Conservation (phyloP, 2,888 invertebrate species). For the Acanthopleura granulata region DNA sequence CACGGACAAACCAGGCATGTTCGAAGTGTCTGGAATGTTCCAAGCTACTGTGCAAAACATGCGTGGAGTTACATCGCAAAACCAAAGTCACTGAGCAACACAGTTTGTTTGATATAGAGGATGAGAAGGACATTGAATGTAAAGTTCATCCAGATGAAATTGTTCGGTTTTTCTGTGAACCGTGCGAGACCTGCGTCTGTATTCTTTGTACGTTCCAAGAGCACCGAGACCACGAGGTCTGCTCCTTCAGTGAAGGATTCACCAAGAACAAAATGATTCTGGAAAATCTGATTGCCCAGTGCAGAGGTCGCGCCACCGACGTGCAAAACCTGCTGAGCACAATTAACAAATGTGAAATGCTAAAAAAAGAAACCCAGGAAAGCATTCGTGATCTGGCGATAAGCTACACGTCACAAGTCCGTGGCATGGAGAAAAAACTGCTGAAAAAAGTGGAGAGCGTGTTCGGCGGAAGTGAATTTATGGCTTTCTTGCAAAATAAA, state of each 20-base stretch:
- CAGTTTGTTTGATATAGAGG: slow-evolving; percentile 65
- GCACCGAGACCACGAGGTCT: slow-evolving; percentile 67
- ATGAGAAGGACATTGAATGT: slow-evolving; percentile 67
- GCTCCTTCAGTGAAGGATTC: slow-evolving; percentile 64
- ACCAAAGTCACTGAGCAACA: slow-evolving; percentile 67
- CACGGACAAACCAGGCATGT: slow-evolving; percentile 54
- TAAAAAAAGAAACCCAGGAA: slow-evolving; percentile 61
- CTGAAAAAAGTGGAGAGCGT: slow-evolving; percentile 57
- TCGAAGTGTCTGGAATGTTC: slow-evolving; percentile 67
- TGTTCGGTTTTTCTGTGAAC: slow-evolving; percentile 68
- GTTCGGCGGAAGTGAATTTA: slow-evolving; percentile 53
- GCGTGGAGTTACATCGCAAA: slow-evolving; percentile 63
- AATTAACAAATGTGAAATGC: slow-evolving; percentile 61
- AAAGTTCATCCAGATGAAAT: slow-evolving; percentile 65
- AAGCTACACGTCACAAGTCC: slow-evolving; percentile 56
- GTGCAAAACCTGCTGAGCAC: slow-evolving; percentile 54
- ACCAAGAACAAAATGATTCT: slow-evolving; percentile 55
- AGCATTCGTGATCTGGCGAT: slow-evolving; percentile 64
- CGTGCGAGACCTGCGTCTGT: slow-evolving; percentile 67
- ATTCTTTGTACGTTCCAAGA: slow-evolving; percentile 69
- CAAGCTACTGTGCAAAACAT: slow-evolving; percentile 63
- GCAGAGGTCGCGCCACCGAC: slow-evolving; percentile 48
- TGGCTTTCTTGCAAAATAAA: slow-evolving; percentile 58
- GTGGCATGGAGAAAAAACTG: slow-evolving; percentile 58
- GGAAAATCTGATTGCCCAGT: slow-evolving; percentile 45